A percentile compares a stretch with the other conserved stretches of the same genome.
Conservation (phyloP, 2,797 vertebrate species). For the Lutjanus argentimaculatus region DNA sequence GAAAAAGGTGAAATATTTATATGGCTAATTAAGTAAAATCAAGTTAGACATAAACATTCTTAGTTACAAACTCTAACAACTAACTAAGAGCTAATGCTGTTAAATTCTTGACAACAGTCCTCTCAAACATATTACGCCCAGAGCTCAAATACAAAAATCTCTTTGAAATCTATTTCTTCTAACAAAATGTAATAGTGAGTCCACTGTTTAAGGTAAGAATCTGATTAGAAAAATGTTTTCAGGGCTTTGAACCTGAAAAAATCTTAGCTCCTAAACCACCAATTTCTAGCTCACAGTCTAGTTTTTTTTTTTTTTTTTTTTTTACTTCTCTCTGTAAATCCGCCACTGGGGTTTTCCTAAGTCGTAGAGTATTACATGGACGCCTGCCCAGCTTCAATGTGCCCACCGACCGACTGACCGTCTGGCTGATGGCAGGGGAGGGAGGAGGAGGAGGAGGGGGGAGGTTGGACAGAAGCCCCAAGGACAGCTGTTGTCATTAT, state of each 20-base stretch:
- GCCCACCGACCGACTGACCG: constrained; percentile 68
- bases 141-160: neutral
- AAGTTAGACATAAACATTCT: too few relatives aligned
- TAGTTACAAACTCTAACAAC: too few relatives aligned
- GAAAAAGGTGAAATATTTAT: too few relatives aligned
- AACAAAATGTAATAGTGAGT: neutral
- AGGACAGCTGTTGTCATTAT: constrained; percentile 81
- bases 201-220: neutral
- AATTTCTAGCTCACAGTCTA: neutral
- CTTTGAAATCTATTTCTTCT: neutral
- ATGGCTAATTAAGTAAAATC: too few relatives aligned
- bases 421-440: constrained; percentile 57
- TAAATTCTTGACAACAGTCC: too few relatives aligned
- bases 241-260: neutral
- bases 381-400: constrained; percentile 67
- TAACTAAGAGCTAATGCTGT: too few relatives aligned
- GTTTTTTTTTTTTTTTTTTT: too few relatives aligned
- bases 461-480: constrained; percentile 52
- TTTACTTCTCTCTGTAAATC: constrained; percentile 29
- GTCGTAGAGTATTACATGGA: constrained; percentile 69
- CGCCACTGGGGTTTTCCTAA: constrained; percentile 46
- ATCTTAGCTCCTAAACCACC: neutral
- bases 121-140: too few relatives aligned
- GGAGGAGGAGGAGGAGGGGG: neutral
- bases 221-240: neutral